Base-by-base conservation (phyloP, 1,140 invertebrate genomes). In the Pseudomyrmex flavicornis region DNA sequence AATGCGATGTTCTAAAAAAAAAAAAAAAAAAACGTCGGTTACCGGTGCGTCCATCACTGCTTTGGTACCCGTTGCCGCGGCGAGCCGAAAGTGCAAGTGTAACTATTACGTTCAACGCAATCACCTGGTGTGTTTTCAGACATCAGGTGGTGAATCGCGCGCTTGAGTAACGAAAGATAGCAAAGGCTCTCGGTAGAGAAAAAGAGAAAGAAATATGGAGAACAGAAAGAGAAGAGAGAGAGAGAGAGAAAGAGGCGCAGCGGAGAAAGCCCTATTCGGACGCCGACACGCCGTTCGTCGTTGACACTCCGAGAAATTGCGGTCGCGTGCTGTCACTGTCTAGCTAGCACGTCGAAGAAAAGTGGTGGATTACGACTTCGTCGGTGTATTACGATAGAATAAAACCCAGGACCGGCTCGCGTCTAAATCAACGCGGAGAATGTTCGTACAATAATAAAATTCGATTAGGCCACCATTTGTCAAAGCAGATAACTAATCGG, bases 231-330 rank as follows among this genome's bases (percentile, higher is more conserved):
- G 35, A 7, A 20, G 70, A 44, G 84, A 56, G 58, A 3, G n/a
- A 52, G 2, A 17, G 63, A 70, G 58, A 17, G 48, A 83, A 65
- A 75, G 79, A 61, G 69, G 66, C 65, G 66, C 65, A 72, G 79
- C 50, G 48, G 52, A 69, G 76, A 80, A 80, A 80, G 76, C 54
- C 68, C 44, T 70, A 80, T 52, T 22, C 35, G 20, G 17, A 54
- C 74, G 3, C 20, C 54, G 22, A 68, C 65, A 61, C 76, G 79
- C 73, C 56, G 44, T 61, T 54, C 22, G 83, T 83, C 9, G 86
- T 87, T 87, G 85, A 86, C 80, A 84, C 85, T 84, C 50, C 72
- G 82, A 87, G 82, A 87, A 88, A 88, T 84, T 84, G 74, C 85
- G 85, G 86, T 75, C 85, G 74, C 62, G 82, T 83, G 74, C 35